These are phyloP conservation scores for Austrofundulus limnaeus DNA, from an alignment of 2,113 vertebrate species.

Conservation along the genomic window DNA sequence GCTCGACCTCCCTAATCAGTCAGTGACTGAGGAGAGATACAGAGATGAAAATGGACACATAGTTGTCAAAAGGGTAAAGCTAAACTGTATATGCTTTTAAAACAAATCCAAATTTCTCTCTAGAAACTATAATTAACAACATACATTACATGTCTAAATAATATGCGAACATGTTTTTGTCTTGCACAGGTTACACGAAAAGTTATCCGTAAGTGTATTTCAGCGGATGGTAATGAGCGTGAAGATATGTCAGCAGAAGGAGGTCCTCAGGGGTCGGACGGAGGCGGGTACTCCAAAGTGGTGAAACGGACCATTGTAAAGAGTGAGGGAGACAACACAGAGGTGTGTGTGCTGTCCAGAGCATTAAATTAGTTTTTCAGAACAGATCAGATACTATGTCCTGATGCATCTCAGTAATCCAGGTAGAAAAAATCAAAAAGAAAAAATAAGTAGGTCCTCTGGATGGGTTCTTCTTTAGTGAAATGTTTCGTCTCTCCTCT, in stretches of 20 bases:
- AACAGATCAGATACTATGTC: background rate
- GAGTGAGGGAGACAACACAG: constrained; percentile 85
- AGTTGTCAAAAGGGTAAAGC: constrained; percentile 88
- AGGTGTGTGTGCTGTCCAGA: constrained; percentile 76
- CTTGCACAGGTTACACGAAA: constrained; percentile 86
- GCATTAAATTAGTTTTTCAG: too few species aligned
- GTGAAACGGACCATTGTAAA: constrained; percentile 87
- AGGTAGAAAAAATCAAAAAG: too few species aligned
- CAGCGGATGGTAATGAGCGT: constrained; percentile 82
- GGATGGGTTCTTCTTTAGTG: too few species aligned
- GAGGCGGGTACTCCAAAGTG: constrained; percentile 85
- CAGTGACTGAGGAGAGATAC: constrained; percentile 88
- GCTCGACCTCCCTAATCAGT: constrained; percentile 83
- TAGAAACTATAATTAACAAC: too few species aligned
- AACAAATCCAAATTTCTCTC: too few species aligned
- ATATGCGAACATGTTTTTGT: background rate
- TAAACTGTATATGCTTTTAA: too few species aligned
- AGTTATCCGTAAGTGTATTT: constrained; percentile 84
- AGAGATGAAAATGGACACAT: constrained; percentile 86
- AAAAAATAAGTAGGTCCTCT: too few species aligned
- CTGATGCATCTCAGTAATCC: too few species aligned
- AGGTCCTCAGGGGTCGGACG: constrained; percentile 73
- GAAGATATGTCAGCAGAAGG: constrained; percentile 83
- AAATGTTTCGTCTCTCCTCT: too few species aligned
- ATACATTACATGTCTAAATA: too few species aligned